phyloP scores from a whole-genome alignment of 2,113 vertebrate genomes.

The Morone chrysops region DNA sequence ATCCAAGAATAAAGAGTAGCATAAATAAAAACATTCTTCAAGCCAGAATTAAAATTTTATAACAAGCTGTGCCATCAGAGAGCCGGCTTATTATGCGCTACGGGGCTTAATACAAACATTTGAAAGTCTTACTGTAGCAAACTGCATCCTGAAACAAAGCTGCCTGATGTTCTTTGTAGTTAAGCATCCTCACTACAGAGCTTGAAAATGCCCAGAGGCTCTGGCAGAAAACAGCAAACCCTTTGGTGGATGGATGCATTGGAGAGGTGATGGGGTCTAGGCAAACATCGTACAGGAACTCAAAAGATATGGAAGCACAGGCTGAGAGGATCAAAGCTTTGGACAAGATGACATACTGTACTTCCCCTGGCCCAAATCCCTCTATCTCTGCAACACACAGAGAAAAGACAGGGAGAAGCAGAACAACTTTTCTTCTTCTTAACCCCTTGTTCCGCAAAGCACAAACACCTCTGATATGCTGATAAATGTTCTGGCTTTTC shows the following conservation, averaged over 20 bases:
- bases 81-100: constrained; percentile 58
- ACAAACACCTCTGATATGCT: constrained; percentile 64
- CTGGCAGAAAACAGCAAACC: constrained; percentile 65
- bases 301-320: constrained; percentile 71
- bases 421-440: constrained; percentile 24
- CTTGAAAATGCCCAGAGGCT: constrained; percentile 68
- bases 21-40: constrained; percentile 68
- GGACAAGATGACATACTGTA: constrained; percentile 75
- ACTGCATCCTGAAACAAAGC: constrained; percentile 73
- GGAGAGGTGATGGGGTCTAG: constrained; percentile 76
- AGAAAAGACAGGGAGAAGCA: constrained; percentile 53
- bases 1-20: constrained; percentile 62
- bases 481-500: constrained; percentile 63
- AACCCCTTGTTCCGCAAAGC: constrained; percentile 59
- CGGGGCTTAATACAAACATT: constrained; percentile 74
- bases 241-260: constrained; percentile 71
- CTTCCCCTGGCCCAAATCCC: constrained; percentile 69
- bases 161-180: constrained; percentile 77
- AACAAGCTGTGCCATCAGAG: constrained; percentile 56
- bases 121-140: constrained; percentile 66
- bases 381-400: constrained; percentile 68
- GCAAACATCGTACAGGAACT: constrained; percentile 66
- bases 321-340: constrained; percentile 77
- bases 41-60: constrained; percentile 67
- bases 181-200: constrained; percentile 69